Conservation (phyloP, 2,113 vertebrate species). For the Pitta sordida region DNA sequence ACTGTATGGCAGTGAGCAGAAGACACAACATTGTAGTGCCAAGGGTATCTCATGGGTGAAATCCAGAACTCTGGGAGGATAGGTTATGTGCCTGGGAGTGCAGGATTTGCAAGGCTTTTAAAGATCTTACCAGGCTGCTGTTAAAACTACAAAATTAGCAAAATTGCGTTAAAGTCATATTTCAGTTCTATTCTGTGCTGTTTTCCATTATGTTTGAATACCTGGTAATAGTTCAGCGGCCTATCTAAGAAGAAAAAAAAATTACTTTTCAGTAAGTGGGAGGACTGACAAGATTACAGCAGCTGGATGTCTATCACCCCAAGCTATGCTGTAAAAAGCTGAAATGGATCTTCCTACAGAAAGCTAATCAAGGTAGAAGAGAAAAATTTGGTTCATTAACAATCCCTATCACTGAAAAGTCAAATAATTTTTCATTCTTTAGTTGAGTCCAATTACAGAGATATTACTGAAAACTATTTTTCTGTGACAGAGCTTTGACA, state of each 20-base stretch:
- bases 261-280: not conserved
- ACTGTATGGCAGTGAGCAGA: not conserved
- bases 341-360: not conserved
- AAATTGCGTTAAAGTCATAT: not conserved
- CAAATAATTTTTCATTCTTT: conserved; percentile 33
- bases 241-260: not conserved
- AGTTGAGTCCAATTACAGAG: conserved; percentile 20
- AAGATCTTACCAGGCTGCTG: not conserved
- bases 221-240: not conserved
- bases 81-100: not conserved
- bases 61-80: not conserved
- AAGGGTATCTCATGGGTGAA: not conserved
- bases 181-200: not conserved
- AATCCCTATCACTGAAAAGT: not conserved
- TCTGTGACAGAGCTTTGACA: not conserved
- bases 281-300: not conserved
- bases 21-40: not conserved
- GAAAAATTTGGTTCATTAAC: conserved; percentile 9
- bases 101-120: not conserved
- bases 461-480: conserved; percentile 14
- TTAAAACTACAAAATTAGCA: not conserved
- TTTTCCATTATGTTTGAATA: conserved; percentile 6
- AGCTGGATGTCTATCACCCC: not conserved
- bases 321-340: not conserved
- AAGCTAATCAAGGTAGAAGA: conserved; percentile 1